Evolutionary conservation across 1,140 invertebrate species (phyloP), one percentile per base, ranked within the genome.

Genomic region (Zaprionus lachaisei): DNA sequence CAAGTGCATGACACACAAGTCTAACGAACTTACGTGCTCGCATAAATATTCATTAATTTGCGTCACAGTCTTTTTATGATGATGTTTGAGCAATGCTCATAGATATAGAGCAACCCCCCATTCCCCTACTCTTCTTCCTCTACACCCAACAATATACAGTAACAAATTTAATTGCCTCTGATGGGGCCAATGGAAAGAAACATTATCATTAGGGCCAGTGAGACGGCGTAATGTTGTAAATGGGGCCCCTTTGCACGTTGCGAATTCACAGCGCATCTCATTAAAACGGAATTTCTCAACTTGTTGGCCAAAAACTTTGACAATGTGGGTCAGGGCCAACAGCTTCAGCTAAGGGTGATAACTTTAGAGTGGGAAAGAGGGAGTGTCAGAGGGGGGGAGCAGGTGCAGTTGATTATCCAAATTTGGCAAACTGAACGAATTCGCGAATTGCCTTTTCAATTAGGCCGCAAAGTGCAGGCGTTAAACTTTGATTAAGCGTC

Each of bases 11-110:
- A 9, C 51, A 58, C 41, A 60, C 28, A 54, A 37, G 62, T 56
- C 44, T 74, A 70, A 74, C 60, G 72, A 64, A 72, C 67, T 64
- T 31, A 75, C 49, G 68, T 54, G 74, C 22, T 64, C 66, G 70
- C 83, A 86, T 86, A 83, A 86, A 86, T 86, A 86, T 86, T 87
- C 83, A 86, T 87, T 82, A 86, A 79, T 65, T 85, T 80, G 83
- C 38, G 31, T 22, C 61, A 15, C 28, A 55, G 26, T 61, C 56
- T 61, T 64, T 64, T 63, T 49, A 47, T 62, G 72, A 37, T 62
- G 72, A 34, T 63, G 20, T 51, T 28, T n/a, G 60, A 73, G 51
- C 38, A 41, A 67, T 47, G 28, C 54, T 67, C 44, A 66, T 66
- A 56, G 63, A 55, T 65, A 55, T 34, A 38, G 31, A 22, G 57